Evolutionary conservation across 2,888 invertebrate species (phyloP).

Genomic region (Drosophila hamatofila): DNA sequence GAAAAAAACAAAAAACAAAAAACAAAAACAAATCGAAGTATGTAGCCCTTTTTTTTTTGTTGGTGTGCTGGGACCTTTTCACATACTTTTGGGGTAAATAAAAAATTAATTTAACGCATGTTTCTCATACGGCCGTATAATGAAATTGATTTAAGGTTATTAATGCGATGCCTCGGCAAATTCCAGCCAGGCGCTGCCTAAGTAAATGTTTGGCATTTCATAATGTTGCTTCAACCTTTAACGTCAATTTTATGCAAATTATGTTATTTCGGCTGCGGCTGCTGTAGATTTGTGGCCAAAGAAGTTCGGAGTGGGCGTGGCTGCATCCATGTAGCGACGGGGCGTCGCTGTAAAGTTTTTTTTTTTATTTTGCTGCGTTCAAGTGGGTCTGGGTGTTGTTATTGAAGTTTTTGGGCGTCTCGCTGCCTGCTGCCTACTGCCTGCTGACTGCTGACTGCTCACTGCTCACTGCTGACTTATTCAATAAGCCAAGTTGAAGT

Average conservation of each 20-base stretch:
- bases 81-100: slow-evolving; percentile 64
- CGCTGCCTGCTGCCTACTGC: slow-evolving; percentile 34
- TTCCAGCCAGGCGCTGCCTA: slow-evolving; percentile 61
- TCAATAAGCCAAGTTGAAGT: slow-evolving; percentile 85
- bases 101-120: slow-evolving; percentile 83
- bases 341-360: slow-evolving; percentile 69
- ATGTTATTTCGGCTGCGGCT: slow-evolving; percentile 74
- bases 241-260: slow-evolving; percentile 85
- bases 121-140: slow-evolving; percentile 65
- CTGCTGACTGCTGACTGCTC: slow-evolving; percentile 43
- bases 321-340: slow-evolving; percentile 64
- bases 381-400: slow-evolving; percentile 70
- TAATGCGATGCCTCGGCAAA: slow-evolving; percentile 64
- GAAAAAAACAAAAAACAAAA: not conserved
- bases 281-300: slow-evolving; percentile 45
- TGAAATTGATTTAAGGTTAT: slow-evolving; percentile 83
- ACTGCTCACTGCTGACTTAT: slow-evolving; percentile 80
- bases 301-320: slow-evolving; percentile 53
- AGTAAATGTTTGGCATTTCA: slow-evolving; percentile 83
- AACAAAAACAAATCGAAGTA: slow-evolving; percentile 40
- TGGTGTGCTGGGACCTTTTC: slow-evolving; percentile 24
- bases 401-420: slow-evolving; percentile 77
- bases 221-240: slow-evolving; percentile 83
- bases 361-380: slow-evolving; percentile 17
- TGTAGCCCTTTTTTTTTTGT: slow-evolving; percentile 67